Percentiles rank a stretch among this genome's conserved stretches.
Evolutionary conservation across 1,140 invertebrate species (phyloP).

Genomic region (Archivesica marissinica): DNA sequence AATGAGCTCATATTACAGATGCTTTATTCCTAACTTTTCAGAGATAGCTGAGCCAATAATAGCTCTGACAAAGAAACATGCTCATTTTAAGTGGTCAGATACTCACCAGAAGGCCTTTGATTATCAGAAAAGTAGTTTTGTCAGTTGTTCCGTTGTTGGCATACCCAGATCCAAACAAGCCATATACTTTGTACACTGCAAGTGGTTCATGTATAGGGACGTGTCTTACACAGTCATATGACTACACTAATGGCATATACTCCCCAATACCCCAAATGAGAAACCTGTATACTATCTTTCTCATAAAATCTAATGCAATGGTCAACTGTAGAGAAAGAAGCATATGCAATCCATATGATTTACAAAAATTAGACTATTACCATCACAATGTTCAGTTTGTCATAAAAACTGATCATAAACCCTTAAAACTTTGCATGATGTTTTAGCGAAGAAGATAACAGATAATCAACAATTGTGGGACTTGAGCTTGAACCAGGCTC

Average conservation of each 20-base stretch:
- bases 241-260: too few species aligned
- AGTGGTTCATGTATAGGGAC: constrained; percentile 49
- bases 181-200: constrained; percentile 59
- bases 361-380: constrained; percentile 73
- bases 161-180: constrained; percentile 25
- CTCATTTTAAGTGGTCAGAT: constrained; percentile 39
- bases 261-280: constrained; percentile 31
- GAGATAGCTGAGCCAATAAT: constrained; percentile 53
- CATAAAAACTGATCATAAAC: constrained; percentile 64
- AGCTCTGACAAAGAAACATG: constrained; percentile 47
- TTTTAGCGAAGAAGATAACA: too few species aligned
- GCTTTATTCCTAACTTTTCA: constrained; percentile 70
- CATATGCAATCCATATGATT: constrained; percentile 69
- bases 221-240: constrained; percentile 48
- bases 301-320: constrained; percentile 69
- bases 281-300: constrained; percentile 68
- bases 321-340: constrained; percentile 71
- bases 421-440: constrained; percentile 25
- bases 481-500: too few species aligned
- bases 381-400: constrained; percentile 69
- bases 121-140: constrained; percentile 41
- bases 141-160: constrained; percentile 47
- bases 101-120: constrained; percentile 49
- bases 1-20: constrained; percentile 63
- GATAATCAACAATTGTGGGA: too few species aligned